Evolutionary conservation across 2,888 invertebrate species (phyloP).

Genomic region (Hypolimnas misippus): DNA sequence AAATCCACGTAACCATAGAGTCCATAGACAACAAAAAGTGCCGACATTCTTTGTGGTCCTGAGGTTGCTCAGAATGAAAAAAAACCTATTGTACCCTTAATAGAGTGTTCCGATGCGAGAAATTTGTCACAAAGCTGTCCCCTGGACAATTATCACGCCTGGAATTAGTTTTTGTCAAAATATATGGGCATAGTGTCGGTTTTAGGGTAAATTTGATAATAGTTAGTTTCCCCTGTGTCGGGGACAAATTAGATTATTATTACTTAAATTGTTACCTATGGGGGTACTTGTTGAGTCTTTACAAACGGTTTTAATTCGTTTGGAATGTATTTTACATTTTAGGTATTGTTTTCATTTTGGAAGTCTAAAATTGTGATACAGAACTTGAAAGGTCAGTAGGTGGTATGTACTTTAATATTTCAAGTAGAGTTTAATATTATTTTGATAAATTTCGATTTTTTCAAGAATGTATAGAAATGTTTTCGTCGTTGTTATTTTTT

Average conservation of each 20-base stretch:
- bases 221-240: conserved; percentile 18
- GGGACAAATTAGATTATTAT: conserved; percentile 10
- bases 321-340: too few relatives aligned
- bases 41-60: conserved; percentile 47
- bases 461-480: too few relatives aligned
- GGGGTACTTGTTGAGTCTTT: background rate
- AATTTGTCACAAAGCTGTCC: conserved; percentile 72
- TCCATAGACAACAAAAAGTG: conserved; percentile 41
- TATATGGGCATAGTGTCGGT: conserved; percentile 43
- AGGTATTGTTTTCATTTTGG: too few relatives aligned
- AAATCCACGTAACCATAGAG: background rate
- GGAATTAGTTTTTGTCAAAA: conserved; percentile 77
- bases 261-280: background rate
- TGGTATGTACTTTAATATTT: too few relatives aligned
- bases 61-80: conserved; percentile 46
- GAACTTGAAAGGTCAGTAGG: too few relatives aligned
- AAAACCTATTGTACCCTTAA: conserved; percentile 68
- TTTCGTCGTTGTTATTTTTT: too few relatives aligned
- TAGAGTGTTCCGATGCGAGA: conserved; percentile 74
- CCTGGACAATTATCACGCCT: conserved; percentile 77
- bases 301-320: too few relatives aligned
- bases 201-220: conserved; percentile 19
- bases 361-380: too few relatives aligned
- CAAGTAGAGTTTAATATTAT: too few relatives aligned
- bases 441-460: too few relatives aligned